Base-by-base conservation (phyloP, 1,140 invertebrate genomes). In the Zelostemma sp. region DNA sequence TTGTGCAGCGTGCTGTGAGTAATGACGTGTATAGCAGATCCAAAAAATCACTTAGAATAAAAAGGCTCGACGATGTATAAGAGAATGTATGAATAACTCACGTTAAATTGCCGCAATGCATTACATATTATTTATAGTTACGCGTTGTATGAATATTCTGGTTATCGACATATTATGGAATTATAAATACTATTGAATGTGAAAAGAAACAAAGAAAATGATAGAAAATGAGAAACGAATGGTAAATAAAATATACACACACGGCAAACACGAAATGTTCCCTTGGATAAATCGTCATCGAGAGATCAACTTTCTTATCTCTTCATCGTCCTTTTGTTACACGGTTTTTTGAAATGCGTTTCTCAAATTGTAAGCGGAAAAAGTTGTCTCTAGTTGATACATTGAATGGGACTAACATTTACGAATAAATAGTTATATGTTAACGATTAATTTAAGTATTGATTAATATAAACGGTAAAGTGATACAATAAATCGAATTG, bases 381-480 rank as follows among this genome's bases (percentile, higher is more conserved):
- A 41, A 61, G 58, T 61, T 68, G 57, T 61, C 57, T 68, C 58
- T 28, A 21, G 48, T 43, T 41, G 65, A 68, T 68, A 58, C 58
- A 62, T 68, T 62, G 58, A 63, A 68, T 59, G 49, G 53, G 66
- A 62, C 66, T 62, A 58, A 58, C 58, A 68, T 61, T 5, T 31
- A 31, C 62, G 63, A 62, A 62, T 53, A 68, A 62, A 68, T 58
- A 55, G 57, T 62, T 68, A 62, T 62, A 63, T 58, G 63, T 68
- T 58, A 62, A 58, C 62, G 56, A 68, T 58, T 69, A 56, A 64
- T 62, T 48, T 63, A 59, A 68, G 60, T 69, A 69, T 69, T 60
- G 60, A 69, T 63, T 69, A 69, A 69, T 63, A 40, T 69, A 60
- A 60, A 64, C 60, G 59, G 55, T 69, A 69, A 61, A 61, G 53